Evolutionary conservation across 2,888 invertebrate species (phyloP).

Genomic region (Cheilosia impressa): DNA sequence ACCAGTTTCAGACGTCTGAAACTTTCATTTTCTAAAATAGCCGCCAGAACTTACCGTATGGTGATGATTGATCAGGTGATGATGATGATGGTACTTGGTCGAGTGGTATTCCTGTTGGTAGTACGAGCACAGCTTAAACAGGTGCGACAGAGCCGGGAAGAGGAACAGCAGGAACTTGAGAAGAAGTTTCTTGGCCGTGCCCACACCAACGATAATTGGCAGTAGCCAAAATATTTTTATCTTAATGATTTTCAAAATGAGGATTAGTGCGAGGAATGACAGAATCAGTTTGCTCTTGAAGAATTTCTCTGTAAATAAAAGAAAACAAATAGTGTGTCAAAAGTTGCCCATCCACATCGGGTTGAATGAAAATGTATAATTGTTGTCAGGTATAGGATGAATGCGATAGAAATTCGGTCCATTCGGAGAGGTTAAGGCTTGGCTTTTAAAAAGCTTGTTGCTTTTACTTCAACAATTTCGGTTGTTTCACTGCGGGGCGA

Average conservation of each 20-base stretch:
- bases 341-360: neutral
- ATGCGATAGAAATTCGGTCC: neutral
- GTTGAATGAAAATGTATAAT: neutral
- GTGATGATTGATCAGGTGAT: constrained; percentile 91
- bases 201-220: constrained; percentile 91
- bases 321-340: neutral
- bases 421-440: neutral
- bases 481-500: neutral
- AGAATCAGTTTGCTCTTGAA: constrained; percentile 89
- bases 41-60: constrained; percentile 84
- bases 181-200: constrained; percentile 92
- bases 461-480: neutral
- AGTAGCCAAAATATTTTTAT: constrained; percentile 91
- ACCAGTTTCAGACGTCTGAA: constrained; percentile 42
- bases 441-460: neutral
- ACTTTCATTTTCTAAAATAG: constrained; percentile 69
- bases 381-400: neutral
- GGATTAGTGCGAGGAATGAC: constrained; percentile 89
- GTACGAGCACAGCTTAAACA: constrained; percentile 93
- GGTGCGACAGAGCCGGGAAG: constrained; percentile 91
- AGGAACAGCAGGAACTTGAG: constrained; percentile 91
- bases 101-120: constrained; percentile 90
- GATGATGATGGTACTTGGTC: constrained; percentile 92
- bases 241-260: constrained; percentile 91
- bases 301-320: constrained; percentile 87